Evolutionary conservation across 2,888 invertebrate species (phyloP), one percentile per base, ranked within the genome.

Genomic region (Calameuta filiformis): DNA sequence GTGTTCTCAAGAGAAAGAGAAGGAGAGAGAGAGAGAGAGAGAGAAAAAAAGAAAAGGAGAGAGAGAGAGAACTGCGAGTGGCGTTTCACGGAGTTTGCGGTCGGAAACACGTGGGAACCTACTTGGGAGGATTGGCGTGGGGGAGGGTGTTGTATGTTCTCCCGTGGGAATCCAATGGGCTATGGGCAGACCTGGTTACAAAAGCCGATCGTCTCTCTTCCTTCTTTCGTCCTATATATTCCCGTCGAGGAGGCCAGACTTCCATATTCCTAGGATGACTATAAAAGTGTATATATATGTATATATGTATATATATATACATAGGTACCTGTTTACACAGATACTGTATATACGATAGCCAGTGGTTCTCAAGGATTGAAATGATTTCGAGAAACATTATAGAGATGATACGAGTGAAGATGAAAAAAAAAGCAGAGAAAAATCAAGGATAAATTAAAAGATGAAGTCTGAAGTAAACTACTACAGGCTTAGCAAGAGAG

Each of bases 91-190:
- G 35, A 35, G 2, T 74, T 85, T 88, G 88, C 83, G 87, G 87
- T 88, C 85, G 87, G 86, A 83, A 87, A 85, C 89, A 88, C 88
- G 88, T 89, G 89, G 88, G 89, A 89, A 88, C 23, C 56, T 23
- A 56, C 87, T 86, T 85, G 84, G 33, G 81, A 81, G 80, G 77
- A 71, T 71, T 23, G 71, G 71, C 71, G 31, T 34, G 31, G 23
- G 71, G n/a, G 56, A 56, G 56, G 71, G 71, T 23, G 73, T 69
- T 23, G 68, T 69, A 71, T 68, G 74, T 80, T 85, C 85, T 89
- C 89, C 89, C 89, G 89, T 89, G 89, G 88, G 89, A 89, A 89
- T 89, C 85, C 85, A 12, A 56, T 56, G 56, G 56, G 23, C 56
- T 56, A 56, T 56, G 56, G 56, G 56, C 56, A 56, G 9, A 56